Base-by-base conservation (phyloP, 2,797 vertebrate genomes). In the Austrolebias charrua region DNA sequence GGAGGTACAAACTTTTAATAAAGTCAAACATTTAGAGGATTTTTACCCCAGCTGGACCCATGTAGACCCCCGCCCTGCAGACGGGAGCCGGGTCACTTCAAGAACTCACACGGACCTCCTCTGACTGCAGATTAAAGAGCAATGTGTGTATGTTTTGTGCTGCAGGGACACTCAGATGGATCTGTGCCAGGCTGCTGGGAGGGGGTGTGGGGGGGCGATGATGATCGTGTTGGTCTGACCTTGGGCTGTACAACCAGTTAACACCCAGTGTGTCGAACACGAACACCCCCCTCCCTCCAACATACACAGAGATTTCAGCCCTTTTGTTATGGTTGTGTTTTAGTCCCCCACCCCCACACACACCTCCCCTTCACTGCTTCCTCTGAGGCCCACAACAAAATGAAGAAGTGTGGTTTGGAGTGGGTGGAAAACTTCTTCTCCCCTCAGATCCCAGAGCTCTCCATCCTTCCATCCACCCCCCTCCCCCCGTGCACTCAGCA, bases 401-500 rank as follows among this genome's bases (percentile, higher is more conserved):
- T 31, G 13, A 55, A 33, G 10, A 14, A 55, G n/a, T 59, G 20
- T 1, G n/a, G 58, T 11, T 11, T 18, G 19, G 44, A 24, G 35
- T 40, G 43, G 13, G 33, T 19, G 13, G 62, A 69, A 73, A 76
- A 71, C 76, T 82, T 60, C 62, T 63, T 35, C 63, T 68, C 18
- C 54, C 29, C 13, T 47, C 61, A 77, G 71, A 77, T 82, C 80
- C 78, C 76, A 55, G 46, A 70, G 82, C 76, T 66, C 79, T 52
- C 71, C 74, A 75, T 76, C 78, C 75, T 69, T 60, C 55, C 66
- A 76, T 88, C 84, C 82, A 80, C 80, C 81, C 80, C 85, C 89
- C 83, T 78, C 84, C 89, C 89, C 75, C 86, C 24, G 1, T 24
- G 24, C 24, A 87, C 84, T 81, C 87, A 84, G 89, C 90, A 92